Evolutionary conservation across 2,888 invertebrate genomes (phyloP).

Genomic region (Ernsta delagoae): DNA sequence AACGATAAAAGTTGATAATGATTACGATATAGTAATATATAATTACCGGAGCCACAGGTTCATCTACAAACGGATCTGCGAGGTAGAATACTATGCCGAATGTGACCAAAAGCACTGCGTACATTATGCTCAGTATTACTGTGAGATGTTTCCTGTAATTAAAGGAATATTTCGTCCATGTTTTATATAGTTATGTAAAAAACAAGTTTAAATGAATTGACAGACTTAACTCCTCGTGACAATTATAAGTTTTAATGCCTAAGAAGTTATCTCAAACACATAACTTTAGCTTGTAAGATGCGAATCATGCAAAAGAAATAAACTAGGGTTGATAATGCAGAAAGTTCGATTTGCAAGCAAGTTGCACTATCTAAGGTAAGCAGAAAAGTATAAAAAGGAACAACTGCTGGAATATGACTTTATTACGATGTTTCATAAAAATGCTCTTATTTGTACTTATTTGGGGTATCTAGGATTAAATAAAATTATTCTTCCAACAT

Average conservation of each 20-base stretch:
- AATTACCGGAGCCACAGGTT: conserved; percentile 81
- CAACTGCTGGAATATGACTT: not conserved
- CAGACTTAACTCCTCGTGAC: conserved; percentile 1
- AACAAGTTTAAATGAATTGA: too few relatives aligned
- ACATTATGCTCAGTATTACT: conserved; percentile 87
- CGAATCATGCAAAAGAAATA: not conserved
- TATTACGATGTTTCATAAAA: not conserved
- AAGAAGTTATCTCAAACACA: conserved; percentile 18
- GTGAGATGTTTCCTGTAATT: conserved; percentile 85
- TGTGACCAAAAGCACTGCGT: conserved; percentile 88
- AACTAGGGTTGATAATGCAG: conserved; percentile 20
- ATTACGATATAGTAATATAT: too few relatives aligned
- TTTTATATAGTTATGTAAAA: too few relatives aligned
- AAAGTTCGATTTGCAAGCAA: conserved; percentile 20
- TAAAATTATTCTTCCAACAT: too few relatives aligned
- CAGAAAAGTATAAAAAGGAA: not conserved
- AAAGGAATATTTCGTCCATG: conserved; percentile 15
- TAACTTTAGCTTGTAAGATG: conserved; percentile 10
- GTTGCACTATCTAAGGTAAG: not conserved
- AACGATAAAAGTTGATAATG: too few relatives aligned
- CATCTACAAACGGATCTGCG: conserved; percentile 82
- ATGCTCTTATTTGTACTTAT: not conserved
- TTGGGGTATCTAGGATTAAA: not conserved
- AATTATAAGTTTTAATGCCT: conserved; percentile 25
- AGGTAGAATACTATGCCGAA: conserved; percentile 87